Evolutionary conservation across 2,113 vertebrate genomes (phyloP).

Genomic region (Odobenus rosmarus): DNA sequence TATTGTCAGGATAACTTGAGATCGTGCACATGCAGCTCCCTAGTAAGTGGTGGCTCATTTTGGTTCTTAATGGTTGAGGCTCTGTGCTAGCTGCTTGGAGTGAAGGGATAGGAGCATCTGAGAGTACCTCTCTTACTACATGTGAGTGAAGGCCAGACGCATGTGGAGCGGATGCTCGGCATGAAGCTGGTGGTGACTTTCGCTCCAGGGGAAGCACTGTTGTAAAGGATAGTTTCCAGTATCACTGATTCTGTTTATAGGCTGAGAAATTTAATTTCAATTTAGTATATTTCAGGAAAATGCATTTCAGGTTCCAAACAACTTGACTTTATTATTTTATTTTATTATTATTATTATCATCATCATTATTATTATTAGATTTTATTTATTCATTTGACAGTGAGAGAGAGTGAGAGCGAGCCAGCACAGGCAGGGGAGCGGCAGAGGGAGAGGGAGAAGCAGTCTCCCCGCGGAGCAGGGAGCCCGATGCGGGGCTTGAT

Average conservation of each 20-base stretch:
- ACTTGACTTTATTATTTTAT: not conserved
- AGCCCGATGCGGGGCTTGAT: no score
- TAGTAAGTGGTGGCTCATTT: not conserved
- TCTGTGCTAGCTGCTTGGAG: not conserved
- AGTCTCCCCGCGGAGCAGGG: no score
- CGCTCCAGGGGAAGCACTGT: not conserved
- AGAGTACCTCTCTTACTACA: accelerated
- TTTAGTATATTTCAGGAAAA: slow-evolving; percentile 23
- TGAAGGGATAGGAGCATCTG: no score
- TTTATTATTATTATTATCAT: no score
- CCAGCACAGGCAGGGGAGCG: no score
- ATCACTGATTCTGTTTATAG: not conserved
- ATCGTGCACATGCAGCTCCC: not conserved
- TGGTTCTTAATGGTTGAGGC: not conserved
- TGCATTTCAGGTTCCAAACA: not conserved
- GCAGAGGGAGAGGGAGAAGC: no score
- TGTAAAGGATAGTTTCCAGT: not conserved
- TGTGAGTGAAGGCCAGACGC: not conserved
- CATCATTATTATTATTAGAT: no score
- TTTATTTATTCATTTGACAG: no score
- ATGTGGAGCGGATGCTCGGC: accelerated
- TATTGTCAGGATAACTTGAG: not conserved
- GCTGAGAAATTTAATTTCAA: not conserved
- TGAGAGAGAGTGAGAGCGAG: no score
- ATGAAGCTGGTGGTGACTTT: not conserved